phyloP scores from a whole-genome alignment of 2,113 vertebrate genomes.

The Heterocephalus glaber region DNA sequence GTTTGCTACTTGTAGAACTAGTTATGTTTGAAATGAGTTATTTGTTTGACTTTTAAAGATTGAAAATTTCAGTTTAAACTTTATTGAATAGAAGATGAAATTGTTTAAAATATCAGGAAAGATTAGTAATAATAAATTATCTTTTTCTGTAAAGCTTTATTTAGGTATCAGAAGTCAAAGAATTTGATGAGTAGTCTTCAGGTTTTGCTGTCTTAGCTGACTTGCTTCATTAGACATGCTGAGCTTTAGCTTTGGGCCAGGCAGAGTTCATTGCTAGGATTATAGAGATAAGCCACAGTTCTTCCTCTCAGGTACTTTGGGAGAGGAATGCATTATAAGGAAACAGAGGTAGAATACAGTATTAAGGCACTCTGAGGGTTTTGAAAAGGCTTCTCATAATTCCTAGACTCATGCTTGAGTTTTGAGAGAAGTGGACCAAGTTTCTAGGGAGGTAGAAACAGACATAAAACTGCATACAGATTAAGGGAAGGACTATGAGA shows the following conservation, averaged over 20 bases:
- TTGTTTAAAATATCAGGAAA: constrained; percentile 34
- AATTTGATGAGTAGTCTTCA: constrained; percentile 42
- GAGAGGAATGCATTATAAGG: not conserved
- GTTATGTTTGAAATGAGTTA: constrained; percentile 50
- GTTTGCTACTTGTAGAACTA: constrained; percentile 47
- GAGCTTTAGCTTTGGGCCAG: not conserved
- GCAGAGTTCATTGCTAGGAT: not conserved
- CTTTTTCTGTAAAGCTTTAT: not conserved
- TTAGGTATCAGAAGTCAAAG: constrained; percentile 29
- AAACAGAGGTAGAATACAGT: not conserved
- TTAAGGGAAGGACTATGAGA: constrained; percentile 13
- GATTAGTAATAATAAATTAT: constrained; percentile 26
- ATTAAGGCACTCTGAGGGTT: not conserved
- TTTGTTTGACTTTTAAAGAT: constrained; percentile 53
- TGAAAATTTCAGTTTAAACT: constrained; percentile 52
- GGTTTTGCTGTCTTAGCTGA: not conserved
- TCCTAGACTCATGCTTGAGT: constrained; percentile 46
- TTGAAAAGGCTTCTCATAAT: not conserved
- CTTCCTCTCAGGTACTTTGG: not conserved
- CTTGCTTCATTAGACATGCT: not conserved
- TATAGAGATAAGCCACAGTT: not conserved
- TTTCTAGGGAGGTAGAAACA: not conserved
- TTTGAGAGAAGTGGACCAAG: constrained; percentile 42
- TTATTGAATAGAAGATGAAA: constrained; percentile 53
- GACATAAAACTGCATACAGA: not conserved